These are phyloP conservation scores for Meda fulgida DNA, from an alignment of 2,797 vertebrate species.

Conservation along the genomic window DNA sequence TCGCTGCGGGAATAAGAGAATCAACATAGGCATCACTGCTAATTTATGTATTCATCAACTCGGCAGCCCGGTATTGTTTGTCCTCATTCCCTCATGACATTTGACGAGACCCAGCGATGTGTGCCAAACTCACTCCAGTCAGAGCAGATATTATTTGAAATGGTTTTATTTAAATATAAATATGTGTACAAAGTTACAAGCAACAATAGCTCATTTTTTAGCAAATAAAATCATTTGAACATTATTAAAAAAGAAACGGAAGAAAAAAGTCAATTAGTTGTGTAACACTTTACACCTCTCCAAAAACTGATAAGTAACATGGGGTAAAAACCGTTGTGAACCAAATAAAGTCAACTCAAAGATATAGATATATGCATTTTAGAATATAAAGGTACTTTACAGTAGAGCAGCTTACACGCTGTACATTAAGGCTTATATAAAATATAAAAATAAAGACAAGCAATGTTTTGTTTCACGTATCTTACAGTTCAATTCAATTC, in stretches of 20 bases:
- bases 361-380: conserved; percentile 78
- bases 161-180: conserved; percentile 90
- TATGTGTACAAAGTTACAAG: conserved; percentile 90
- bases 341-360: conserved; percentile 72
- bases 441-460: conserved; percentile 89
- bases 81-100: conserved; percentile 58
- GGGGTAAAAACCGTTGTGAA: conserved; percentile 67
- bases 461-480: conserved; percentile 73
- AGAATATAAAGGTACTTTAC: conserved; percentile 83
- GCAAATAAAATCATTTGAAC: conserved; percentile 83
- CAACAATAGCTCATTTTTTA: conserved; percentile 80
- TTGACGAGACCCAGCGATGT: conserved; percentile 45
- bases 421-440: conserved; percentile 90
- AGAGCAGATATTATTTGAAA: conserved; percentile 78
- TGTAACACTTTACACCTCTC: conserved; percentile 71
- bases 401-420: conserved; percentile 84
- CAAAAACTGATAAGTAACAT: conserved; percentile 74
- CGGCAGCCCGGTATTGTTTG: conserved; percentile 73
- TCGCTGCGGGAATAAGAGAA: conserved; percentile 72
- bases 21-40: conserved; percentile 77
- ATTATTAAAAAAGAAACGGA: conserved; percentile 71
- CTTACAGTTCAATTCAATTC: conserved; percentile 66
- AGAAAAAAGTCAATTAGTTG: conserved; percentile 78
- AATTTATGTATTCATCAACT: conserved; percentile 81
- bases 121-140: conserved; percentile 61